Base-by-base conservation (phyloP, 2,113 vertebrate species). In the Ploceus nigricollis region DNA sequence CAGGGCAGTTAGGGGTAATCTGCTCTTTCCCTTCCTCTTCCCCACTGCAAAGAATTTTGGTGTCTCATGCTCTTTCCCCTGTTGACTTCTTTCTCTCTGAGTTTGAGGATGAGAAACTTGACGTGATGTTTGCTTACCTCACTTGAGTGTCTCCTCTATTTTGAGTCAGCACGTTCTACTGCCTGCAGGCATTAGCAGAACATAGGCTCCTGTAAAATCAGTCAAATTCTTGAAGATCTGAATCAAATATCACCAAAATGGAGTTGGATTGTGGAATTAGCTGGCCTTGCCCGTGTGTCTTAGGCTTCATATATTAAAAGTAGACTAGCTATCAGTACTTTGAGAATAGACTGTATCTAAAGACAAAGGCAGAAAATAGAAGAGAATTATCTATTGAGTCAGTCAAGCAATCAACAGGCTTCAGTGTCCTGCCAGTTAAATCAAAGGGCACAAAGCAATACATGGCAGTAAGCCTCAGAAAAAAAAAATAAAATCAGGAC, bases 1-100 rank as follows among this genome's bases (percentile, higher is more conserved):
- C 37, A 42, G 35, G 42, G 20, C 48, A 76, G 6, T 44, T 79
- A 79, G 51, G 80, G 17, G 45, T 83, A 16, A 47, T 54, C 42
- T 86, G 18, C 54, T 86, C 47, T 73, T 75, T 75, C 45, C 48
- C 11, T 89, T n/a, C 18, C 13, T 77, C 31, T 61, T 85, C 45
- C 14, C 7, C n/a, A 39, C 19, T 68, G 40, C 31, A 47, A 66
- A 70, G 4, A 61, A 33, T 7, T 73, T 89, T 80, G 10, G 12
- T 25, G 28, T 73, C 54, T 25, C 10, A 20, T 3, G 4, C 2
- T 4, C 7, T 24, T 23, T 39, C 5, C 8, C 2, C 12, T 15
- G 1, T 30, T 70, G 21, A 35, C 39, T 72, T 82, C 24, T 93
- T 82, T 81, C 53, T 64, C 15, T 42, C n/a, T 35, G 28, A 18